Conservation (phyloP, 30 jellyfish, hydroid and myxozoan genomes). For the Cassiopea xamachana region DNA sequence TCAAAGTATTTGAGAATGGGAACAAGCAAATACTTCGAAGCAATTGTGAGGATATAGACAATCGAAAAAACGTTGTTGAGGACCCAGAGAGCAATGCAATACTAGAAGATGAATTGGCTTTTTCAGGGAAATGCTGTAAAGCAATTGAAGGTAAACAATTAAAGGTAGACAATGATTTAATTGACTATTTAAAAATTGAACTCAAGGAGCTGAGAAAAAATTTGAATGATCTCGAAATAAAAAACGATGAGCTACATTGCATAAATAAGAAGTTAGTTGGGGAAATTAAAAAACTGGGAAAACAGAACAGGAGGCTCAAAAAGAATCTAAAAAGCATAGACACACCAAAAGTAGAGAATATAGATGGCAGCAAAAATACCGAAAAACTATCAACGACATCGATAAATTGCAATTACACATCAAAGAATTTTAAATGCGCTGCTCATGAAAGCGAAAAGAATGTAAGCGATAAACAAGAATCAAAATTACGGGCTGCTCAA, state of each 20-base stretch:
- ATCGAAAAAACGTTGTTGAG: too few relatives aligned
- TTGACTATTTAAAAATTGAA: not conserved
- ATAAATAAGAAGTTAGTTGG: not conserved
- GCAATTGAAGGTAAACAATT: not conserved
- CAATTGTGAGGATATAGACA: too few relatives aligned
- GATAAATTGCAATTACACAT: too few relatives aligned
- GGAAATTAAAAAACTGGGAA: not conserved
- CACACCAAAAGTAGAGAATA: not conserved
- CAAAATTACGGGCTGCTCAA: too few relatives aligned
- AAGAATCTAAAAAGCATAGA: not conserved
- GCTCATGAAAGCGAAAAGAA: too few relatives aligned
- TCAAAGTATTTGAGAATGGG: too few relatives aligned
- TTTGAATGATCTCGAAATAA: not conserved
- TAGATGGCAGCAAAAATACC: too few relatives aligned
- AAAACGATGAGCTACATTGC: not conserved
- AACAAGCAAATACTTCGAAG: too few relatives aligned
- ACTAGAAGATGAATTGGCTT: too few relatives aligned
- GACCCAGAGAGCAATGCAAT: too few relatives aligned
- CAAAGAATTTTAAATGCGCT: too few relatives aligned
- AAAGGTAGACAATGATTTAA: not conserved
- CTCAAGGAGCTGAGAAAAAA: not conserved
- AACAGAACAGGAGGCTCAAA: not conserved
- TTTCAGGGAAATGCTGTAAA: not conserved
- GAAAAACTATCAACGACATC: not conserved
- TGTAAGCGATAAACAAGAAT: too few relatives aligned